These are phyloP conservation scores for Chamaea fasciata DNA, from an alignment of 2,113 vertebrate species.

Conservation along the genomic window DNA sequence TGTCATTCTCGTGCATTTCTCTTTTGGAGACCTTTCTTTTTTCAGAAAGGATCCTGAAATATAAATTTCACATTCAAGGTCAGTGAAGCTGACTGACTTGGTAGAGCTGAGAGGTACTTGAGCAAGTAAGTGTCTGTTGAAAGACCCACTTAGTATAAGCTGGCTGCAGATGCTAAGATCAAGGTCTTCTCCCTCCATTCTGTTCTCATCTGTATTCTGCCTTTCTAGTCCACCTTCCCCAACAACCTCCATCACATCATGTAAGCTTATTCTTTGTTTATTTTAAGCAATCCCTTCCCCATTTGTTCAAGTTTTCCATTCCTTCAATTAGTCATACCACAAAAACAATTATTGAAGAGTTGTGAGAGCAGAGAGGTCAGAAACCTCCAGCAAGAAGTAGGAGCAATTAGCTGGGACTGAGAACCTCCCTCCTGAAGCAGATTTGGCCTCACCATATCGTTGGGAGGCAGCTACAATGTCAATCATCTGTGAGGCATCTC, in stretches of 20 bases:
- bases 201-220: not conserved
- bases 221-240: not conserved
- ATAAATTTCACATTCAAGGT: not conserved
- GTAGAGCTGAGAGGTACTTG: not conserved
- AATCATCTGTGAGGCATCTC: rapidly evolving
- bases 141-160: not conserved
- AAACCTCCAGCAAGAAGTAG: not conserved
- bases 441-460: not conserved
- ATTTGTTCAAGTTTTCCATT: not conserved
- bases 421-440: not conserved
- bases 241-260: not conserved
- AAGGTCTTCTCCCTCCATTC: not conserved
- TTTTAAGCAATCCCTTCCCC: not conserved
- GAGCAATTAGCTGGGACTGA: not conserved
- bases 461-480: not conserved
- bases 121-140: not conserved
- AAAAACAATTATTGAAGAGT: not conserved
- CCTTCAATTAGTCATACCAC: not conserved
- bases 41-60: not conserved
- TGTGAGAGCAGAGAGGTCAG: not conserved
- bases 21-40: not conserved
- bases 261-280: not conserved
- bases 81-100: not conserved
- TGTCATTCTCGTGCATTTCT: not conserved
- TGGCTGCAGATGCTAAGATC: not conserved